Conservation (phyloP, 23 tunicate species). For the Ciona savignyi region DNA sequence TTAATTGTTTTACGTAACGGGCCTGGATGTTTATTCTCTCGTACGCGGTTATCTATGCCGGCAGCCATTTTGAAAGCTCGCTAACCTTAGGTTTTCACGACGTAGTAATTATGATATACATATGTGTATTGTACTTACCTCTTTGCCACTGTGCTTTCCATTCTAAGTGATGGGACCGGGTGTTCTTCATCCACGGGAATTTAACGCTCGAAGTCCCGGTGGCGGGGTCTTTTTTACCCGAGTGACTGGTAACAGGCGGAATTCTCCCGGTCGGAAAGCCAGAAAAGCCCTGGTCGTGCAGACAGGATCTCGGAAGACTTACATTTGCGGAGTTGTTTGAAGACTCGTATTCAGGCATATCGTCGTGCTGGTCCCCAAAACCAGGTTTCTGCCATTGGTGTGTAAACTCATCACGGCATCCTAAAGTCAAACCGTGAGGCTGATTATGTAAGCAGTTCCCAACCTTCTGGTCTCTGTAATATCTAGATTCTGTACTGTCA, state of each 20-base stretch:
- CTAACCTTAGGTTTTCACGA: not conserved
- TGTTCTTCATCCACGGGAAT: constrained; percentile 91
- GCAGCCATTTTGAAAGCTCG: not conserved
- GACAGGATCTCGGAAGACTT: not conserved
- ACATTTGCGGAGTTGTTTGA: not conserved
- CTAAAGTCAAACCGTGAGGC: not conserved
- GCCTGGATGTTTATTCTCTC: too few relatives aligned
- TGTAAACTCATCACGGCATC: not conserved
- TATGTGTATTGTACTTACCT: constrained; percentile 28
- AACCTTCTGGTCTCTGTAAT: not conserved
- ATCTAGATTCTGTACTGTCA: not conserved
- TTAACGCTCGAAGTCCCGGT: constrained; percentile 16
- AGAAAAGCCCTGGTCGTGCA: not conserved
- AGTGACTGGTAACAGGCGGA: not conserved
- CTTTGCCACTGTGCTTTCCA: constrained; percentile 94
- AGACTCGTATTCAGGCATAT: not conserved
- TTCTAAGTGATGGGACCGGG: constrained; percentile 85
- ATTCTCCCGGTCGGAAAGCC: not conserved
- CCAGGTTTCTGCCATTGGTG: not conserved
- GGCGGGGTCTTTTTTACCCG: not conserved
- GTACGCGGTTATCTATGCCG: too few relatives aligned
- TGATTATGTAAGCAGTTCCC: not conserved
- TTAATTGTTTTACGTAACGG: too few relatives aligned
- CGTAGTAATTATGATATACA: not conserved
- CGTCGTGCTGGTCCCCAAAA: not conserved